These are phyloP conservation scores for Lepilemur ruficaudatus DNA, from an alignment of 2,797 vertebrate genomes.

Conservation along the genomic window DNA sequence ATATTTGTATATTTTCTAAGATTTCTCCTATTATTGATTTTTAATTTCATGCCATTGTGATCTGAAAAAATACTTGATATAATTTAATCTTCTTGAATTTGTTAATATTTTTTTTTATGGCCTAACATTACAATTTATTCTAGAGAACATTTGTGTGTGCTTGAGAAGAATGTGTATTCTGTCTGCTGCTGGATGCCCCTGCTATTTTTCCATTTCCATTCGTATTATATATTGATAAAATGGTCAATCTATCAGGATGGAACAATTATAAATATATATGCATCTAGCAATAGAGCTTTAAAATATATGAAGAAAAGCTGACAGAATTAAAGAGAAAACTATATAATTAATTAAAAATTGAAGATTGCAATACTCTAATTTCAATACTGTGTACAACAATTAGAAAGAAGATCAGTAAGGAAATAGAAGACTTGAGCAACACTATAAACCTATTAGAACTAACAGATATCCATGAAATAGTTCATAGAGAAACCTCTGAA, in stretches of 20 bases:
- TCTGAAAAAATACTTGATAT: not conserved
- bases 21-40: not conserved
- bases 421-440: not conserved
- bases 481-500: not conserved
- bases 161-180: no score
- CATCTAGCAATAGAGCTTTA: not conserved
- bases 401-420: not conserved
- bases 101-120: no score
- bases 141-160: no score
- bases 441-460: not conserved
- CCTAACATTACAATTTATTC: no score
- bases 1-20: not conserved
- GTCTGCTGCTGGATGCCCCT: not conserved
- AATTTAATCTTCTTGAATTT: not conserved
- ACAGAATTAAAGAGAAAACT: not conserved
- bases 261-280: not conserved
- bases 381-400: not conserved
- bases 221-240: not conserved
- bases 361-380: not conserved
- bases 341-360: not conserved
- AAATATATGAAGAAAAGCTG: not conserved
- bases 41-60: not conserved
- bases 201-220: not conserved
- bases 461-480: not conserved
- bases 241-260: not conserved